Percentiles rank a stretch among this genome's conserved stretches.
These are phyloP conservation scores for Ctenodactylus gundi DNA, from an alignment of 2,113 vertebrate species.

Conservation along the genomic window DNA sequence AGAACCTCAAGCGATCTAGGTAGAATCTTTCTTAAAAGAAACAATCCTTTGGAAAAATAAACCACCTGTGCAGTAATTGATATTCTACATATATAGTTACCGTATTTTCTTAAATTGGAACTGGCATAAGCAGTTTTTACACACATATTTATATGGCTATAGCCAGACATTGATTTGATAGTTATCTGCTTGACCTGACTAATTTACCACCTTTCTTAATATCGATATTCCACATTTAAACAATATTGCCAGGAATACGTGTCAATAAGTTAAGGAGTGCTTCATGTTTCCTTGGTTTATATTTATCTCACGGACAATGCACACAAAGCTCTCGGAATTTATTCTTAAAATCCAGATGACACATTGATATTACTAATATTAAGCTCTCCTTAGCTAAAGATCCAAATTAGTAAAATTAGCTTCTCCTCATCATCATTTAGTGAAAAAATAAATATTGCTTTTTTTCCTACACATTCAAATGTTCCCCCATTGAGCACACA, in stretches of 20 bases:
- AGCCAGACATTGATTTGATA: slow-evolving; percentile 30
- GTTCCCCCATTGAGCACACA: background rate
- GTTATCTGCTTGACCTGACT: background rate
- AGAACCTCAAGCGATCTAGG: background rate
- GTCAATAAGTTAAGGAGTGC: background rate
- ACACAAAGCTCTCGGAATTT: background rate
- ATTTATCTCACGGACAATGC: background rate
- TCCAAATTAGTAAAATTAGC: background rate
- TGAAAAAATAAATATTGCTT: background rate
- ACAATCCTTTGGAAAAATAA: background rate
- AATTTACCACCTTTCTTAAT: slow-evolving; percentile 3
- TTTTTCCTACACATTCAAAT: background rate
- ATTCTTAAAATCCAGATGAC: background rate
- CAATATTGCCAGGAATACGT: background rate
- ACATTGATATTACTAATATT: background rate
- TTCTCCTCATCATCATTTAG: background rate
- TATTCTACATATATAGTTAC: background rate
- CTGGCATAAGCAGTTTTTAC: background rate
- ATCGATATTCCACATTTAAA: background rate
- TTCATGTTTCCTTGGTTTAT: background rate
- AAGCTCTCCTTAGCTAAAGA: background rate
- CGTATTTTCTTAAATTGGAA: background rate
- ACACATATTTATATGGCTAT: background rate
- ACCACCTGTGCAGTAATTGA: background rate
- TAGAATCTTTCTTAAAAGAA: slow-evolving; percentile 7